Percentiles rank a stretch among this genome's conserved stretches.
Evolutionary conservation across 2,113 vertebrate genomes (phyloP).

Genomic region (Recurvirostra avosetta): DNA sequence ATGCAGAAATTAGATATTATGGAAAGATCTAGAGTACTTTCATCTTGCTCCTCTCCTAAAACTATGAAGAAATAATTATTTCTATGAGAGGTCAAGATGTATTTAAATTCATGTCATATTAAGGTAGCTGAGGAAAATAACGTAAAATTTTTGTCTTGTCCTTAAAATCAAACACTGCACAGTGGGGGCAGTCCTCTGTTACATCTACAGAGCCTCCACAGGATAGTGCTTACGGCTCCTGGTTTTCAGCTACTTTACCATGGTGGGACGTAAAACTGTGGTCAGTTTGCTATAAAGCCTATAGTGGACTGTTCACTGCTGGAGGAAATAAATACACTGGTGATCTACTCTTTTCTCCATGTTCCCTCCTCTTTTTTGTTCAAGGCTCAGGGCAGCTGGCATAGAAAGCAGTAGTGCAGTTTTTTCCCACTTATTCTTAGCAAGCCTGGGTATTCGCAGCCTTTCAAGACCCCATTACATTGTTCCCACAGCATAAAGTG

Average conservation of each 20-base stretch:
- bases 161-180: rapidly evolving
- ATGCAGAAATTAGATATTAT: neutral
- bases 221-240: neutral
- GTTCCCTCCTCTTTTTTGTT: neutral
- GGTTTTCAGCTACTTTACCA: rapidly evolving
- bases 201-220: no score
- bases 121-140: neutral
- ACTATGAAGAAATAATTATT: neutral
- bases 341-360: neutral
- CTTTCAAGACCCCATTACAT: neutral
- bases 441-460: neutral
- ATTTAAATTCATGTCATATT: neutral
- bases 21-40: neutral
- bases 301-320: neutral
- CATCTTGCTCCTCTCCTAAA: neutral
- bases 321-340: neutral
- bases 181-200: rapidly evolving
- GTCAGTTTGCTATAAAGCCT: neutral
- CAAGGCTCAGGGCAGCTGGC: neutral
- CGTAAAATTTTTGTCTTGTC: neutral
- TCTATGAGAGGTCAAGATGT: neutral
- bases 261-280: neutral
- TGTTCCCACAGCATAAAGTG: neutral
- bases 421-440: neutral
- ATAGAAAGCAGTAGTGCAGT: neutral